Conservation (phyloP, 2,797 vertebrate species). For the Cygnus olor region DNA sequence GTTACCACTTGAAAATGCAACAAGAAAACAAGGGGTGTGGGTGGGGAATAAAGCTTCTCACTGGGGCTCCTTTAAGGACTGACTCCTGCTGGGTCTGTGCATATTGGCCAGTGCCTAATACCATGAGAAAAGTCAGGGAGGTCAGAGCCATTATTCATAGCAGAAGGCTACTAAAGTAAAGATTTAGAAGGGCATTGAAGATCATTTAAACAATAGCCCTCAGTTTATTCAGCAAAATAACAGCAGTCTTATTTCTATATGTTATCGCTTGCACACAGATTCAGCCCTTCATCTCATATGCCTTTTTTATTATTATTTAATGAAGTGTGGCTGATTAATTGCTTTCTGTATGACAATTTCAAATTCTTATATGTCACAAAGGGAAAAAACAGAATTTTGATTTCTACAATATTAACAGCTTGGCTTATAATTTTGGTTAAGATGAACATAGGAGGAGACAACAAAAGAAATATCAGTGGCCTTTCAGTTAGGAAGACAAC, state of each 20-base stretch:
- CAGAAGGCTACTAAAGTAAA: constrained; percentile 9
- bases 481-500: not conserved
- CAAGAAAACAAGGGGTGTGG: not conserved
- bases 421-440: not conserved
- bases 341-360: not conserved
- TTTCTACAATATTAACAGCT: not conserved
- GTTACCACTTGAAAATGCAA: not conserved
- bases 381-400: not conserved
- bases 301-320: too few relatives aligned
- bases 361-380: not conserved
- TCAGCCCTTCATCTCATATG: not conserved
- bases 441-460: not conserved
- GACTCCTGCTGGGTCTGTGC: not conserved
- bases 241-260: not conserved
- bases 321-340: not conserved
- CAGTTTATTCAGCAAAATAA: constrained; percentile 39
- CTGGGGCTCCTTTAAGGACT: not conserved
- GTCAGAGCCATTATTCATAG: constrained; percentile 9
- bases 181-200: constrained; percentile 34
- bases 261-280: not conserved
- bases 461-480: not conserved
- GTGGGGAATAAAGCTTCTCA: not conserved
- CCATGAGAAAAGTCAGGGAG: constrained; percentile 10
- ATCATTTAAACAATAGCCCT: not conserved
- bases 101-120: not conserved